Conservation (phyloP, 2,113 vertebrate species). For the Myrmophylax atrothorax region DNA sequence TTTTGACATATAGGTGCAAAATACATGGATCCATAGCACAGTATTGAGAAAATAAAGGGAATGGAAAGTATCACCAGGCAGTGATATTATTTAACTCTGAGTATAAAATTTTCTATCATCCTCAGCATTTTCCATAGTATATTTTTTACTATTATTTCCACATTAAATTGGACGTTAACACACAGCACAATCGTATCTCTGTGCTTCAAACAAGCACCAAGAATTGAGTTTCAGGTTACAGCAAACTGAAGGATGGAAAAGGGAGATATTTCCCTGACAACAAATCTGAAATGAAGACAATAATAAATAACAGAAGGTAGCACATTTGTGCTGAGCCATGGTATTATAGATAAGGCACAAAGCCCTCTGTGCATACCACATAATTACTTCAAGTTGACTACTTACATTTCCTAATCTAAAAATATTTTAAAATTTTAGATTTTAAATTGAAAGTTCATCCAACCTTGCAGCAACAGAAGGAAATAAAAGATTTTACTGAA, state of each 20-base stretch:
- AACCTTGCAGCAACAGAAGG: not conserved
- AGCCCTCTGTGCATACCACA: not conserved
- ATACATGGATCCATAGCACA: not conserved
- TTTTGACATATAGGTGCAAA: constrained; percentile 2
- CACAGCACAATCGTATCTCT: not conserved
- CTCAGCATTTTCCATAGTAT: not conserved
- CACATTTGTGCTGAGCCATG: not conserved
- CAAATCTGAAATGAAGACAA: constrained; percentile 15
- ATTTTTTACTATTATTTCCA: not conserved
- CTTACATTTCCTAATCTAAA: not conserved
- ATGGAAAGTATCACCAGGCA: not conserved
- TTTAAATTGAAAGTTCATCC: not conserved
- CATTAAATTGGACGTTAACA: not conserved
- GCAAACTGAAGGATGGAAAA: not conserved
- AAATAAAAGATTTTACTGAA: not conserved
- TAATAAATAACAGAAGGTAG: not conserved
- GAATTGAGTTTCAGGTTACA: not conserved
- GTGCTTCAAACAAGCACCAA: not conserved
- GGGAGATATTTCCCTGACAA: constrained; percentile 8
- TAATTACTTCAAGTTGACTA: not conserved
- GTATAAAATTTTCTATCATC: not conserved
- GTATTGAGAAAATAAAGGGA: not conserved
- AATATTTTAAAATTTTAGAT: not conserved
- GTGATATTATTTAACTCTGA: not conserved
- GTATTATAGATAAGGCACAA: not conserved